Percentiles rank a stretch among this genome's conserved stretches.
Evolutionary conservation across 2,888 invertebrate species (phyloP).

Genomic region (Dorcus parallelipipedus): DNA sequence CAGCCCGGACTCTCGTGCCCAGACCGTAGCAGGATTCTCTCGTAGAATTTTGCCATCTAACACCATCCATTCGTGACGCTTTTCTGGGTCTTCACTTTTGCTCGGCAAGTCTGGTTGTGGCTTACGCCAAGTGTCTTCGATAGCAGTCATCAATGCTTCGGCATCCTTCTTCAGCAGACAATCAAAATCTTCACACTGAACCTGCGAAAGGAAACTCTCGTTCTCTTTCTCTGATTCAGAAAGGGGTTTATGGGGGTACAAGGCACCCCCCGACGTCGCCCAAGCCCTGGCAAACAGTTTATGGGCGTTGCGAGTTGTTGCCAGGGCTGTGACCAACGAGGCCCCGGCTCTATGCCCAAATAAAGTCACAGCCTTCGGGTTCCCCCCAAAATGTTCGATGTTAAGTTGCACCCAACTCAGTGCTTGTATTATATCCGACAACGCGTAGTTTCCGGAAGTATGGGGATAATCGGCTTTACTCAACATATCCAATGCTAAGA

Average conservation of each 20-base stretch:
- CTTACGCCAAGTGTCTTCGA: constrained; percentile 71
- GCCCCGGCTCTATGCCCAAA: constrained; percentile 82
- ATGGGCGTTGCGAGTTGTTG: constrained; percentile 56
- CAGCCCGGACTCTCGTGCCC: constrained; percentile 52
- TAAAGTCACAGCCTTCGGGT: constrained; percentile 72
- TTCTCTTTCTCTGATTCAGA: constrained; percentile 60
- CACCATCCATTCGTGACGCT: constrained; percentile 69
- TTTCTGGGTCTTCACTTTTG: constrained; percentile 53
- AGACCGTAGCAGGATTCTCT: constrained; percentile 63
- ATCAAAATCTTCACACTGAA: constrained; percentile 37
- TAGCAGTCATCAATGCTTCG: constrained; percentile 61
- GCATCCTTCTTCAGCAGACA: constrained; percentile 57
- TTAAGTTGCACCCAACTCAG: constrained; percentile 79
- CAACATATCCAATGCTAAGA: constrained; percentile 70
- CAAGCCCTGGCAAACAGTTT: constrained; percentile 73
- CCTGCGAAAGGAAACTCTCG: constrained; percentile 56
- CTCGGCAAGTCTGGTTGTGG: constrained; percentile 55
- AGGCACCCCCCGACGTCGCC: constrained; percentile 74
- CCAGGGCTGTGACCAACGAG: constrained; percentile 74
- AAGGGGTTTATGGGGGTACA: constrained; percentile 65
- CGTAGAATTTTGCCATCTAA: constrained; percentile 68
- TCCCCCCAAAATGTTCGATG: constrained; percentile 81
- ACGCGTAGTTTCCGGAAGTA: constrained; percentile 81
- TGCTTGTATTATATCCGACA: constrained; percentile 74
- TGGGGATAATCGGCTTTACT: constrained; percentile 67